phyloP scores from a whole-genome alignment of 2,113 vertebrate genomes.

The Catharus bicknelli region DNA sequence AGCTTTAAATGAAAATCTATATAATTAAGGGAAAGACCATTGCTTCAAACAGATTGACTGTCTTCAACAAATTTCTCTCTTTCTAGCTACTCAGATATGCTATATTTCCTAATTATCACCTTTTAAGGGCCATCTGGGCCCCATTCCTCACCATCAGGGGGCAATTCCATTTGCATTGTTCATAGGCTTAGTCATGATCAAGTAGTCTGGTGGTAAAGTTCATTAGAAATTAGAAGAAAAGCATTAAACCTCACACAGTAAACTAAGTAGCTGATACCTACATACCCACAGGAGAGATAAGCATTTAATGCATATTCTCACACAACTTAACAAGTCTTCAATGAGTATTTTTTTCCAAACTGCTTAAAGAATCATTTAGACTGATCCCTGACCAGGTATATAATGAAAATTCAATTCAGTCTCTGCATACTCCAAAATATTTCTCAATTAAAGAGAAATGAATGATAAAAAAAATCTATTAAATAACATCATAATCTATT shows the following conservation, averaged over 20 bases:
- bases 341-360: conserved; percentile 33
- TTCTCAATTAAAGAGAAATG: conserved; percentile 61
- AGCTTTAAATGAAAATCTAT: conserved; percentile 77
- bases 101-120: conserved; percentile 99
- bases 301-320: conserved; percentile 64
- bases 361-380: conserved; percentile 67
- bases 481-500: conserved; percentile 35
- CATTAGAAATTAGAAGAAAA: conserved; percentile 87
- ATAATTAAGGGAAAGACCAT: conserved; percentile 79
- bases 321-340: conserved; percentile 65
- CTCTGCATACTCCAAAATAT: conserved; percentile 52
- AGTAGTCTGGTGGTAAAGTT: conserved; percentile 96
- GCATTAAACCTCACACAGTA: conserved; percentile 80
- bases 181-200: conserved; percentile 95
- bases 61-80: conserved; percentile 83
- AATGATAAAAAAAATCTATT: conserved; percentile 38
- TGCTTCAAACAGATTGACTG: conserved; percentile 85
- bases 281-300: conserved; percentile 69
- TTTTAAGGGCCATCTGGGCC: conserved; percentile 99
- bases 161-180: conserved; percentile 99
- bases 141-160: conserved; percentile 97
- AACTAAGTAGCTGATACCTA: conserved; percentile 75
- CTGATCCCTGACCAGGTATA: conserved; percentile 54
- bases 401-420: conserved; percentile 65
- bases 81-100: conserved; percentile 85